phyloP scores from a whole-genome alignment of 2,797 vertebrate genomes.

The Ctenochaetus hawaiiensis region DNA sequence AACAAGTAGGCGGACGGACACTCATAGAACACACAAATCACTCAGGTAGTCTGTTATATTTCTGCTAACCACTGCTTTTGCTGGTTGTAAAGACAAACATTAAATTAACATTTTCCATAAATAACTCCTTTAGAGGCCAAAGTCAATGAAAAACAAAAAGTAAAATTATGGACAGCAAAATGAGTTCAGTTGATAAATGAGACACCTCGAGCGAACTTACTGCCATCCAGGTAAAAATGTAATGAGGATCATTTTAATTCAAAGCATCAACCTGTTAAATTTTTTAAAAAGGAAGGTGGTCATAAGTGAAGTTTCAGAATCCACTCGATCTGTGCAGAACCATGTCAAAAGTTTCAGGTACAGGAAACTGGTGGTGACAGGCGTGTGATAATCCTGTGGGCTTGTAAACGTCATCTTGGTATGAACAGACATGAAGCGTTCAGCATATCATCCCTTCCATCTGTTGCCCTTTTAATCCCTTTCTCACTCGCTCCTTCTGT shows the following conservation, averaged over 20 bases:
- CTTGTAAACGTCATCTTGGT: not conserved
- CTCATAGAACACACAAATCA: too few relatives aligned
- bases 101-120: too few relatives aligned
- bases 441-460: not conserved
- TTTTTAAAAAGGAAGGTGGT: not conserved
- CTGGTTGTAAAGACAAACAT: too few relatives aligned
- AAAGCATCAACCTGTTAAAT: too few relatives aligned
- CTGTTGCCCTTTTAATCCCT: not conserved
- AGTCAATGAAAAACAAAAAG: too few relatives aligned
- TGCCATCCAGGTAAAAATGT: not conserved
- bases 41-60: too few relatives aligned
- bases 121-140: too few relatives aligned
- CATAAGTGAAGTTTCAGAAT: not conserved
- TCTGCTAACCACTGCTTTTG: too few relatives aligned
- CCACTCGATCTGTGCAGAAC: not conserved
- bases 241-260: not conserved
- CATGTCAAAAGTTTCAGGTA: not conserved
- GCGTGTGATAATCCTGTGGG: not conserved
- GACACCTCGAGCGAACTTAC: not conserved
- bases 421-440: not conserved
- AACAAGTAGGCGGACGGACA: too few relatives aligned
- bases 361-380: not conserved
- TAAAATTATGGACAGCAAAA: too few relatives aligned
- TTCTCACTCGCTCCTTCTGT: constrained; percentile 8
- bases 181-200: too few relatives aligned